Evolutionary conservation across 2,888 invertebrate species (phyloP), one percentile per base, ranked within the genome.

Genomic region (Philopedon plagiatum): DNA sequence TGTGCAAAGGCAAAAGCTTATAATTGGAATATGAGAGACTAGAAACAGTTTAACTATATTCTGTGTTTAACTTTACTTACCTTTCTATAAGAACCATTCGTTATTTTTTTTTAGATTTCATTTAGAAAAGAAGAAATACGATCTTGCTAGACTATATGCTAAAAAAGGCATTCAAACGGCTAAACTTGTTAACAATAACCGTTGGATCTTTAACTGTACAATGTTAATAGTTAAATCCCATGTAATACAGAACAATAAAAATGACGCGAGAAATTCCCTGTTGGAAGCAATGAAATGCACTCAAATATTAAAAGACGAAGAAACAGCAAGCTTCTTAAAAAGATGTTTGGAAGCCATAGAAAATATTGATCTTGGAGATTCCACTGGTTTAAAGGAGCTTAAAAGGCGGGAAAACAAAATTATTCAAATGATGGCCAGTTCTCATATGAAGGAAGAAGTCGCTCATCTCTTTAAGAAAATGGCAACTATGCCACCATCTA

Each of bases 401-500:
- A 80, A 83, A 18, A 80, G 80, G 66, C 84, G 88, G 1, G 86
- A 87, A 78, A 79, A 83, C 46, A 77, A 85, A 58, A 87, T 88
- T 56, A 74, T 85, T 0, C 76, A 82, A 4, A 78, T 87, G 72
- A 86, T 87, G 85, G 81, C 83, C 0, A 80, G 78, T 1, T 75
- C 78, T 2, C 82, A 84, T 8, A 81, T 86, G 80, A 87, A 86
- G 65, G 79, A 81, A 2, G 83, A 86, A 51, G 85, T 86, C 37
- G 82, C 85, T 2, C 84, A 83, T 76, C 80, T 88, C 3, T 85
- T 88, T 77, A 83, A 83, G 29, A 80, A 84, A 66, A 87, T 88
- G 86, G 79, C 85, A 0, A 83, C 83, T 1, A 84, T 88, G 73
- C 87, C 87, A 0, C 80, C 85, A 0, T 78, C 80, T 2, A 79